Conservation (phyloP, 2,888 invertebrate species). For the Cordilura impudica region DNA sequence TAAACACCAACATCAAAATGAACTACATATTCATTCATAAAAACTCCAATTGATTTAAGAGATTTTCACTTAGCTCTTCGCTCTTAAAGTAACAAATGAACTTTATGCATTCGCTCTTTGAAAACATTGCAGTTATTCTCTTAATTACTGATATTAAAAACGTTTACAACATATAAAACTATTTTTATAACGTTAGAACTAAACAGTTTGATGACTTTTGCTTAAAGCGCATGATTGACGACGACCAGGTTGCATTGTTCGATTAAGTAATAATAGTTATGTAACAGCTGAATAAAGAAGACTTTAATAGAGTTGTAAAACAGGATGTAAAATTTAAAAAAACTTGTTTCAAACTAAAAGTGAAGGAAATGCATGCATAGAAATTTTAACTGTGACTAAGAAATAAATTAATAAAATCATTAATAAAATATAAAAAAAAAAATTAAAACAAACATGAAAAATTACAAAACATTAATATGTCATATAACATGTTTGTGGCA, state of each 20-base stretch:
- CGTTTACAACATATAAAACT: constrained; percentile 57
- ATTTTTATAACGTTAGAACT: constrained; percentile 56
- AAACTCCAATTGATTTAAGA: constrained; percentile 21
- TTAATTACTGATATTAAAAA: constrained; percentile 13
- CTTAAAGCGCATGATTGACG: constrained; percentile 60
- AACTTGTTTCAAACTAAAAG: not conserved
- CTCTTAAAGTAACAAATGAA: constrained; percentile 35
- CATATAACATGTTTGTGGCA: not conserved
- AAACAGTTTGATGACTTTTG: constrained; percentile 61
- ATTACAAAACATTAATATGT: constrained; percentile 2
- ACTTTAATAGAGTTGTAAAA: constrained; percentile 35
- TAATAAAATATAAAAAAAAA: not conserved
- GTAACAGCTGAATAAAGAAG: not conserved
- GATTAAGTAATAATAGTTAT: not conserved
- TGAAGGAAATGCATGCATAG: constrained; percentile 15
- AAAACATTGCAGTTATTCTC: not conserved
- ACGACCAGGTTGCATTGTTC: constrained; percentile 28
- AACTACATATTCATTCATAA: constrained; percentile 56
- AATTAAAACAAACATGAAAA: constrained; percentile 4
- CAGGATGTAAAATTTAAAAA: constrained; percentile 45
- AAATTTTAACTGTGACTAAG: not conserved
- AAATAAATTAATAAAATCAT: not conserved
- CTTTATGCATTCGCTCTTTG: constrained; percentile 20
- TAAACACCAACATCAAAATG: constrained; percentile 1
- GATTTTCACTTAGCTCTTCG: not conserved